Conservation (phyloP, 2,888 invertebrate species). For the Synanthedon myopaeformis region DNA sequence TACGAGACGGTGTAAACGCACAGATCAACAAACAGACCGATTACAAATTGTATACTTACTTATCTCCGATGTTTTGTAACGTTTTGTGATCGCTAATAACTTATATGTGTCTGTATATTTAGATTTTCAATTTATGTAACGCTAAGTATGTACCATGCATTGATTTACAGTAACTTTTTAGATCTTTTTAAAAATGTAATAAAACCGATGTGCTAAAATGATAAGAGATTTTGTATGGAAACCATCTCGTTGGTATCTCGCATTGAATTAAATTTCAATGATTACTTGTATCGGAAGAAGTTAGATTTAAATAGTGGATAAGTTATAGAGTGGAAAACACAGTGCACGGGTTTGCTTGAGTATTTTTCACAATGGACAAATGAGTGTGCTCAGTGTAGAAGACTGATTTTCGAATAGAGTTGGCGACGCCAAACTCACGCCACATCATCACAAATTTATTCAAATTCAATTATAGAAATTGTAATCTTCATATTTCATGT, state of each 20-base stretch:
- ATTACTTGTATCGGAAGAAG: no score
- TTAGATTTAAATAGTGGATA: conserved; percentile 5
- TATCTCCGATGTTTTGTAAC: not conserved
- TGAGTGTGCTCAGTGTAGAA: conserved; percentile 54
- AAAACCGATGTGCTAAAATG: no score
- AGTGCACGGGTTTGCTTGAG: conserved; percentile 20
- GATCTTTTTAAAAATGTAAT: no score
- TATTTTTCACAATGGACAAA: not conserved
- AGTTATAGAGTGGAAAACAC: conserved; percentile 17
- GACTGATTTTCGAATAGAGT: conserved; percentile 55
- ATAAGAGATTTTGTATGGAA: no score
- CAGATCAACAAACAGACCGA: no score
- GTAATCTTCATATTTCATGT: conserved; percentile 17
- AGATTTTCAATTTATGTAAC: conserved; percentile 6
- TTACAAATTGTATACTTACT: no score
- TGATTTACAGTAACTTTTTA: not conserved
- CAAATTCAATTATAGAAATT: conserved; percentile 11
- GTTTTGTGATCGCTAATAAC: not conserved
- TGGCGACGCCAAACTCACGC: conserved; percentile 29
- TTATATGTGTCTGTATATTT: conserved; percentile 24
- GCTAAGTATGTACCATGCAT: no score
- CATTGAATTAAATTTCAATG: no score
- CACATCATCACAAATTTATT: conserved; percentile 11
- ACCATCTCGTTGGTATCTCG: no score
- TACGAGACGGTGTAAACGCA: conserved; percentile 83